Percentiles rank a stretch among this genome's conserved stretches.
phyloP scores from a whole-genome alignment of 1,140 invertebrate species.

The Drosophila kurseongensis region DNA sequence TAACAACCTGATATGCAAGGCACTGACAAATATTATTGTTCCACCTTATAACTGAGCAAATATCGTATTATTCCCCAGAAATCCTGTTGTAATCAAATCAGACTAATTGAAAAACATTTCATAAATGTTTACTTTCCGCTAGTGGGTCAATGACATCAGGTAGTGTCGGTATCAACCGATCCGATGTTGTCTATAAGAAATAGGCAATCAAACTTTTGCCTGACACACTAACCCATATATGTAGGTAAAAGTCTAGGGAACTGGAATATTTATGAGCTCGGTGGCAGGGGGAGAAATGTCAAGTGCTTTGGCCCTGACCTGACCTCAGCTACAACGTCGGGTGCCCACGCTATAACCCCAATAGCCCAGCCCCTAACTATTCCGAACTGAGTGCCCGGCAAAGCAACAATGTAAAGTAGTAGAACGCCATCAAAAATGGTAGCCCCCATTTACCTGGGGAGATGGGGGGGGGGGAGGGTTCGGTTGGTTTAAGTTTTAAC shows the following conservation, averaged over 20 bases:
- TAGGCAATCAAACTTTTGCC: constrained; percentile 21
- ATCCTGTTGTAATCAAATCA: not conserved
- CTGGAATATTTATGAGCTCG: constrained; percentile 46
- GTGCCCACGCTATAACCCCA: constrained; percentile 23
- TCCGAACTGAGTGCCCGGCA: constrained; percentile 6
- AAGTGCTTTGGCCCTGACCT: constrained; percentile 51
- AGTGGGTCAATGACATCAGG: constrained; percentile 28
- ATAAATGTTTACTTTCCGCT: not conserved
- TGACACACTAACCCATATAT: constrained; percentile 50
- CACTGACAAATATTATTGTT: not conserved
- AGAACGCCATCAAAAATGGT: constrained; percentile 29
- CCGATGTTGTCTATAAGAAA: constrained; percentile 43
- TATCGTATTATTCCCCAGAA: not conserved
- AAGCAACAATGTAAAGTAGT: constrained; percentile 32
- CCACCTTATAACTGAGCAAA: not conserved
- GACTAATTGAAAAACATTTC: not conserved
- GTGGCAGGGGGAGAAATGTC: constrained; percentile 31
- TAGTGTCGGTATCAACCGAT: not conserved
- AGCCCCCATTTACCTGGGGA: constrained; percentile 7
- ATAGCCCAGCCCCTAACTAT: constrained; percentile 13
- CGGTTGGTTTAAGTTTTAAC: not conserved
- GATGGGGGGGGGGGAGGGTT: no score
- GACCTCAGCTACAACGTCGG: constrained; percentile 30
- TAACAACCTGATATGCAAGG: not conserved
- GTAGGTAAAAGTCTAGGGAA: not conserved